Conservation (phyloP, 2,888 invertebrate species). For the Stenotaenia linearis region DNA sequence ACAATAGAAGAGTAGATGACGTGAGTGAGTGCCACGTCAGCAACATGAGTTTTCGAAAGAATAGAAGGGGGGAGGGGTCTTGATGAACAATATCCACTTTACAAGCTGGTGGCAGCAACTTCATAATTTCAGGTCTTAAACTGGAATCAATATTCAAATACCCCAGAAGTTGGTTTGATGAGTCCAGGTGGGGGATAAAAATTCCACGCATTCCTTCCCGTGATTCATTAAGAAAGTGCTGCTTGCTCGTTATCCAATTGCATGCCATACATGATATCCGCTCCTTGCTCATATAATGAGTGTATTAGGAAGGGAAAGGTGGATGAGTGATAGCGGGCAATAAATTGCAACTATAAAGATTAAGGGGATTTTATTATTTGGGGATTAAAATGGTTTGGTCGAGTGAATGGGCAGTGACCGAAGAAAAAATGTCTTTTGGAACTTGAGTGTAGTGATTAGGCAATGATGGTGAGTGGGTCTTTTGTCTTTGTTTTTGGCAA, state of each 20-base stretch:
- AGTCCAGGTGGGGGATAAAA: constrained; percentile 2
- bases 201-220: background rate
- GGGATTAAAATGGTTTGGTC: too few relatives aligned
- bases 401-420: too few relatives aligned
- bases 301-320: background rate
- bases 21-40: constrained; percentile 9
- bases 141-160: constrained; percentile 12
- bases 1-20: background rate
- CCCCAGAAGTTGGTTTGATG: background rate
- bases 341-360: too few relatives aligned
- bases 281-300: background rate
- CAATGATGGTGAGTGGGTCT: too few relatives aligned
- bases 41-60: background rate
- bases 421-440: too few relatives aligned
- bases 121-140: background rate
- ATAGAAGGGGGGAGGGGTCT: background rate
- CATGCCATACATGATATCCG: background rate
- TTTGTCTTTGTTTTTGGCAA: too few relatives aligned
- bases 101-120: background rate
- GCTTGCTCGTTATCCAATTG: background rate
- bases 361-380: too few relatives aligned
- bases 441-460: too few relatives aligned
- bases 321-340: too few relatives aligned
- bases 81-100: constrained; percentile 12
- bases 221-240: constrained; percentile 6